Percentiles rank a stretch among this genome's conserved stretches.
Evolutionary conservation across 2,113 vertebrate species (phyloP).

Genomic region (Sylvia atricapilla): DNA sequence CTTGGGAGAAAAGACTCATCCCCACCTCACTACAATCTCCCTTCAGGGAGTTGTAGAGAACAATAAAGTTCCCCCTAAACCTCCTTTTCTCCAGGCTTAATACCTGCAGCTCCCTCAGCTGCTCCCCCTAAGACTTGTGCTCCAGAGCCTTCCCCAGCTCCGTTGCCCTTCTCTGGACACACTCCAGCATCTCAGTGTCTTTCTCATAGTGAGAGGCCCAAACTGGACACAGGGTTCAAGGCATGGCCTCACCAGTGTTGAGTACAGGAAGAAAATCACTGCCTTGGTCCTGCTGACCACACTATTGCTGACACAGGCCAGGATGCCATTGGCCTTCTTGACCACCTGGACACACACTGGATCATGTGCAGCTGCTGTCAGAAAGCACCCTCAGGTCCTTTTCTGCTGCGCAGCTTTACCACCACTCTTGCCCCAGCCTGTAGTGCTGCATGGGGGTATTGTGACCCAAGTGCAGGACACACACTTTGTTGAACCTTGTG

Average conservation of each 20-base stretch:
- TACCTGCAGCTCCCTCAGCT: neutral
- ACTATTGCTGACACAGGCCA: neutral
- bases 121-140: no score
- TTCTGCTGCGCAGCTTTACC: neutral
- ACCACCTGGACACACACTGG: neutral
- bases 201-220: neutral
- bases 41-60: neutral
- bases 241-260: neutral
- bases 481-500: neutral
- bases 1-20: neutral
- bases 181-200: neutral
- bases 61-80: neutral
- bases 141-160: neutral
- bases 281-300: neutral
- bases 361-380: neutral
- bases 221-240: neutral
- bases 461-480: neutral
- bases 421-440: neutral
- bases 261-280: neutral
- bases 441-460: fast-evolving
- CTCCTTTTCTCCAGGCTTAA: neutral
- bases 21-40: no score
- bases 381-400: neutral
- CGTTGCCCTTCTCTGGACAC: fast-evolving
- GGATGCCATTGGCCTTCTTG: neutral